Conservation (phyloP, 2,888 invertebrate genomes). For the Mermis nigrescens region DNA sequence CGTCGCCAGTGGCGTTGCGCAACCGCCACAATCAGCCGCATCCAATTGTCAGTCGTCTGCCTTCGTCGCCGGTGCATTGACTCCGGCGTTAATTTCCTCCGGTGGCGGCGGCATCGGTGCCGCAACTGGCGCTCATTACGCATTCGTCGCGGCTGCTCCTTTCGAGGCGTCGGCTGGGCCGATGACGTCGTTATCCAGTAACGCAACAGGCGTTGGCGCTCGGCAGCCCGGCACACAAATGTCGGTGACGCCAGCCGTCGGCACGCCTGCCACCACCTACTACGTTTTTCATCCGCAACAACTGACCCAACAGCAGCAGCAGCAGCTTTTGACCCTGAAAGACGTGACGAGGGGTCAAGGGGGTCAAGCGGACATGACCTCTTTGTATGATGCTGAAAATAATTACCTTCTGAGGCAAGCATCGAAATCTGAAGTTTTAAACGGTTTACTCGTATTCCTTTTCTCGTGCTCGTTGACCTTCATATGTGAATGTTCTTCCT, state of each 20-base stretch:
- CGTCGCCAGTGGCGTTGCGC: neutral
- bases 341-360: too few species aligned
- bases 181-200: conserved; percentile 2
- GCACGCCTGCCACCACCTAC: conserved; percentile 16
- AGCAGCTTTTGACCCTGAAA: conserved; percentile 23
- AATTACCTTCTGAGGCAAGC: conserved; percentile 22
- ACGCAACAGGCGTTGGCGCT: too few species aligned
- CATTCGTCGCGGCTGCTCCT: neutral
- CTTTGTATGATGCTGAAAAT: too few species aligned
- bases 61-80: too few species aligned
- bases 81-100: too few species aligned
- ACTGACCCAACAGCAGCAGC: conserved; percentile 15
- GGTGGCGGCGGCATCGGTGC: neutral
- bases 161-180: neutral
- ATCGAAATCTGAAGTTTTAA: too few species aligned
- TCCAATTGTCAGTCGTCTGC: neutral
- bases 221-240: too few species aligned
- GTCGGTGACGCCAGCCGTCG: neutral
- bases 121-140: neutral
- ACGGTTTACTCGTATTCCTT: too few species aligned
- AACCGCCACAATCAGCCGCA: neutral
- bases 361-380: too few species aligned
- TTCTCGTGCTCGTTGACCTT: too few species aligned
- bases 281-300: conserved; percentile 31
- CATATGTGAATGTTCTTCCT: too few species aligned